Base-by-base conservation (phyloP, 2,113 vertebrate genomes). In the Mustelus asterias region DNA sequence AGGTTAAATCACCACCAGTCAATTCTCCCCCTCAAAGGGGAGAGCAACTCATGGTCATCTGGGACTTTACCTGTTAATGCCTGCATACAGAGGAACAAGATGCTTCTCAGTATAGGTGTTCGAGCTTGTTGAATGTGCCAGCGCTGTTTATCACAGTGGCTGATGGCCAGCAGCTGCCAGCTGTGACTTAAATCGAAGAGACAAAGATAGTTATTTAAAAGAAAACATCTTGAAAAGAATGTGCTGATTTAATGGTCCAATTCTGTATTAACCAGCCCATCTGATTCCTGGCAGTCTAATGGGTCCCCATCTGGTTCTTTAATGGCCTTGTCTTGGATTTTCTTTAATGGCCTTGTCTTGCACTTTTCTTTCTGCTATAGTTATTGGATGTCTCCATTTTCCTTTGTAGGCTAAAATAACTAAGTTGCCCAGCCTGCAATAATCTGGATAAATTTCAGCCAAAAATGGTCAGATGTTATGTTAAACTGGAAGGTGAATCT, bases 101-200 rank as follows among this genome's bases (percentile, higher is more conserved):
- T 94, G 41, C 20, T 41, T n/a, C 92, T 94, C 65, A 24, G 37
- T 44, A 26, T 22, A 69, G 37, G 37, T 69, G 65, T 94, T 67
- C 60, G 37, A 69, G 89, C 33, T 63, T 63, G 54, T 13, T 92
- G 29, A 65, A 20, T 33, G 3, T 63, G 29, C 11, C 89, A 92
- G n/a, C 1, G 63, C 58, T 92, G 33, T 92, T 92, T 63, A 26
- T 92, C 63, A 65, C 33, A 41, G 58, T 93, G 63, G 18, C 14
- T 65, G 60, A 60, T 93, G 60, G 58, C 14, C 65, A 93, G 90
- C 18, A 37, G 63, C 63, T 33, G 33, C 54, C 90, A 93, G n/a
- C 90, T 93, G n/a, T 65, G 63, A 63, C 60, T 93, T 93, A 65
- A 93, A 93, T 93, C 29, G 37, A 63, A n/a, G 90, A 22, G 44